phyloP scores from a whole-genome alignment of 1,140 invertebrate genomes.

The Ridgeia piscesae region DNA sequence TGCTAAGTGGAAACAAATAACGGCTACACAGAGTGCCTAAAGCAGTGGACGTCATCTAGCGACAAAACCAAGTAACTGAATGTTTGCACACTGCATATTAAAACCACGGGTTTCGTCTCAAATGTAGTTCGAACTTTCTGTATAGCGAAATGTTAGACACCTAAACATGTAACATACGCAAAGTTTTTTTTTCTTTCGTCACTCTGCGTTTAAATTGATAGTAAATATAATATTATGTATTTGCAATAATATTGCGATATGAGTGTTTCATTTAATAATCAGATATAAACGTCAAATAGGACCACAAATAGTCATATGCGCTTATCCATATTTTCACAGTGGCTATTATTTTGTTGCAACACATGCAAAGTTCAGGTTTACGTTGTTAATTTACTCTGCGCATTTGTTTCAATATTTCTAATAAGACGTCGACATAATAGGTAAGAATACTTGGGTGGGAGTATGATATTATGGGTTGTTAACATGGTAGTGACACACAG shows the following conservation, averaged over 20 bases:
- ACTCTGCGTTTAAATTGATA: not conserved
- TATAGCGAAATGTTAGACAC: not conserved
- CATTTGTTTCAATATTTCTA: not conserved
- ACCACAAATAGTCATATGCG: not conserved
- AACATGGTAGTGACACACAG: not conserved
- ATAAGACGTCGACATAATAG: not conserved
- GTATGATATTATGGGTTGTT: not conserved
- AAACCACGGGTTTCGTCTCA: not conserved
- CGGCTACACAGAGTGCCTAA: not conserved
- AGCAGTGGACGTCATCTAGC: not conserved
- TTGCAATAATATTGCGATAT: not conserved
- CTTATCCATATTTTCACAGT: not conserved
- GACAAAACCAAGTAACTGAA: not conserved
- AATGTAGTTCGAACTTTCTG: not conserved
- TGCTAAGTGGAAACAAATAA: not conserved
- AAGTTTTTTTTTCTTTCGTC: not conserved
- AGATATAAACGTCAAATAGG: not conserved
- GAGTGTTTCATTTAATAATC: not conserved
- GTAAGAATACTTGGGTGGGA: not conserved
- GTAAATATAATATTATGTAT: not conserved
- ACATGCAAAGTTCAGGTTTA: not conserved
- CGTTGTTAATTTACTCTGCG: not conserved
- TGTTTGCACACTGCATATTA: not conserved
- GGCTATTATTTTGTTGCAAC: not conserved
- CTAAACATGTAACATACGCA: not conserved